Percentiles rank a stretch among this genome's conserved stretches.
Evolutionary conservation across 2,888 invertebrate genomes (phyloP).

Genomic region (Acleris holmiana): DNA sequence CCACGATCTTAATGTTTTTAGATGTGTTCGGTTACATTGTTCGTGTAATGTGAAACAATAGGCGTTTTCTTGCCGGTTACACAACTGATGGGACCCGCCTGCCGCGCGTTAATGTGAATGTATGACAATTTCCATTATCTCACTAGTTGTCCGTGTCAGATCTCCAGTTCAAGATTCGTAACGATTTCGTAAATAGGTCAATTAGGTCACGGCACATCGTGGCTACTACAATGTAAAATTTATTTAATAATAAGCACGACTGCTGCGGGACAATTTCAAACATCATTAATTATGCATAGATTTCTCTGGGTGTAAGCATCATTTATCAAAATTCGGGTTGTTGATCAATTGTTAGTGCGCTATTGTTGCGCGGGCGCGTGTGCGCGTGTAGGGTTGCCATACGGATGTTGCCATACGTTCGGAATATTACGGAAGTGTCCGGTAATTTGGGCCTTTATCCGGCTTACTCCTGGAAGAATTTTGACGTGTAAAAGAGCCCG

Average conservation of each 20-base stretch:
- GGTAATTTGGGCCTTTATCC: no score
- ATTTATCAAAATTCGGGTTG: slow-evolving; percentile 31
- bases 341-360: slow-evolving; percentile 30
- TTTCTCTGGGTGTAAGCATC: slow-evolving; percentile 26
- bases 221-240: slow-evolving; percentile 7
- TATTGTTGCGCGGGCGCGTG: slow-evolving; percentile 23
- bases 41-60: slow-evolving; percentile 65
- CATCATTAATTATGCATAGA: slow-evolving; percentile 30
- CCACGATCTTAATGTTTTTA: slow-evolving; percentile 64
- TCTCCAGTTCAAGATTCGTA: slow-evolving; percentile 42
- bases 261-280: slow-evolving; percentile 18
- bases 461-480: no score
- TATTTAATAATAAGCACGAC: slow-evolving; percentile 9
- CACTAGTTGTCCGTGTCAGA: slow-evolving; percentile 41
- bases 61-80: slow-evolving; percentile 62
- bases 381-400: neutral
- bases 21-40: slow-evolving; percentile 57
- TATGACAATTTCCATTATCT: slow-evolving; percentile 44
- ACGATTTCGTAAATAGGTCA: slow-evolving; percentile 43
- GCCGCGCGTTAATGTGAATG: slow-evolving; percentile 40
- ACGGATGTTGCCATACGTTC: no score
- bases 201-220: slow-evolving; percentile 41
- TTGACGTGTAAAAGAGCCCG: no score
- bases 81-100: slow-evolving; percentile 53
- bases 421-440: no score